Evolutionary conservation across 1,140 invertebrate species (phyloP), one percentile per base, ranked within the genome.

Genomic region (Aradophagus sp.): DNA sequence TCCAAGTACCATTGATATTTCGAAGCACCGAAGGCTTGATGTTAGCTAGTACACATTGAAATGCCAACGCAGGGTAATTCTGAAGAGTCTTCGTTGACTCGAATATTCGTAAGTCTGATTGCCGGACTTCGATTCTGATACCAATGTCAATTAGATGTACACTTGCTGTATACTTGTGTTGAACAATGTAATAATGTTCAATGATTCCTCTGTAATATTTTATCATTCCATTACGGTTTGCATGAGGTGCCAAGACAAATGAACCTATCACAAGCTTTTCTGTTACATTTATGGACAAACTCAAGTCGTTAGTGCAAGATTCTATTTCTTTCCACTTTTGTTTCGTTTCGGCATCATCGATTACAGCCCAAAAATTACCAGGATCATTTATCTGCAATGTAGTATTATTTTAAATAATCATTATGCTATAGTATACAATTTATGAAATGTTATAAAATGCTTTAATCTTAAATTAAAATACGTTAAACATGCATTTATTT

Each of bases 71-170:
- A 32, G 88, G 86, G 16, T 85, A 68, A 19, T 76, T 45, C 0
- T 38, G n/a, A 11, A 82, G 70, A 5, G 48, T 56, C 6, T 23
- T 32, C 14, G 10, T 0, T 2, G 13, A 2, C 7, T 39, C 27
- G 0, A 80, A 36, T 12, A 47, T 1, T 31, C 47, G 53, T 11
- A 82, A 29, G 36, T 81, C 81, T 2, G 58, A 45, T 1, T 74
- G 15, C 26, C 13, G 42, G 1, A 89, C 76, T n/a, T 84, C 75
- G 1, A 83, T 85, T 4, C 73, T 83, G 65, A 90, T 90, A n/a
- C 95, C 95, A 83, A 89, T 92, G 80, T 97, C 95, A 20, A 96
- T 89, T 77, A 91, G 95, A 36, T 90, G 86, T 4, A 96, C 88
- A 1, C 56, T 59, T 1, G 69, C 86, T 14, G 65, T n/a, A 10